Evolutionary conservation across 2,888 invertebrate genomes (phyloP).

Genomic region (Chromoteleia sp.): DNA sequence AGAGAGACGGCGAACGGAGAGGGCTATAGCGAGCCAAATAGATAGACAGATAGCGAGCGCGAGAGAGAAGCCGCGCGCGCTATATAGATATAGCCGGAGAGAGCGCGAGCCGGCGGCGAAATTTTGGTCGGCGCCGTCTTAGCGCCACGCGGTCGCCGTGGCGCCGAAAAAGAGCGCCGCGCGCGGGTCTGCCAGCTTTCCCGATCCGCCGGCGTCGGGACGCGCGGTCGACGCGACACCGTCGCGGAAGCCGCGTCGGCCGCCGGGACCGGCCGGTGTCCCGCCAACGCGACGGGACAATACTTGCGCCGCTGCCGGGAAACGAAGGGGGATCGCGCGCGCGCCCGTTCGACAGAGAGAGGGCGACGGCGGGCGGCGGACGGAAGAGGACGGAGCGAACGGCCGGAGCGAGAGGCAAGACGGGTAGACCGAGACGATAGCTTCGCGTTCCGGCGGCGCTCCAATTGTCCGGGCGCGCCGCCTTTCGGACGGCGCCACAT

Average conservation of each 20-base stretch:
- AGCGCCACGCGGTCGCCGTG: slow-evolving; percentile 29
- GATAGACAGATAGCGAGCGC: slow-evolving; percentile 67
- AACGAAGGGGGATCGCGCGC: slow-evolving; percentile 66
- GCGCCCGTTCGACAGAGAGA: slow-evolving; percentile 58
- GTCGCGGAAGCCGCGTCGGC: too few species aligned
- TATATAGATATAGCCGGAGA: slow-evolving; percentile 59
- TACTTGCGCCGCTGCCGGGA: slow-evolving; percentile 23
- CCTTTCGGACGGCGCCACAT: slow-evolving; percentile 66
- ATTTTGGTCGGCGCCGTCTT: slow-evolving; percentile 45
- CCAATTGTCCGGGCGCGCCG: slow-evolving; percentile 75
- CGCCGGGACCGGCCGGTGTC: slow-evolving; percentile 18
- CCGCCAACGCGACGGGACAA: slow-evolving; percentile 43
- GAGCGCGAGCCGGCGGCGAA: slow-evolving; percentile 38
- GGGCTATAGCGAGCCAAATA: slow-evolving; percentile 59
- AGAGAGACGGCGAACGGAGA: slow-evolving; percentile 60
- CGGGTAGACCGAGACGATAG: slow-evolving; percentile 79
- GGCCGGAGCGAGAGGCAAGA: slow-evolving; percentile 59
- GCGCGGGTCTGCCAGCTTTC: neutral
- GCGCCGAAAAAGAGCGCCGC: neutral
- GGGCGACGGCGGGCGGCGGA: slow-evolving; percentile 10
- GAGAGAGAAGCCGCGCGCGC: slow-evolving; percentile 56
- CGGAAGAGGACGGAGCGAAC: slow-evolving; percentile 32
- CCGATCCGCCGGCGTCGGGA: neutral
- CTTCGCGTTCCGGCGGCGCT: slow-evolving; percentile 76
- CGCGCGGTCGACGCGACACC: neutral